phyloP scores from a whole-genome alignment of 1,140 invertebrate genomes.

The Hylyphantes graminicola region DNA sequence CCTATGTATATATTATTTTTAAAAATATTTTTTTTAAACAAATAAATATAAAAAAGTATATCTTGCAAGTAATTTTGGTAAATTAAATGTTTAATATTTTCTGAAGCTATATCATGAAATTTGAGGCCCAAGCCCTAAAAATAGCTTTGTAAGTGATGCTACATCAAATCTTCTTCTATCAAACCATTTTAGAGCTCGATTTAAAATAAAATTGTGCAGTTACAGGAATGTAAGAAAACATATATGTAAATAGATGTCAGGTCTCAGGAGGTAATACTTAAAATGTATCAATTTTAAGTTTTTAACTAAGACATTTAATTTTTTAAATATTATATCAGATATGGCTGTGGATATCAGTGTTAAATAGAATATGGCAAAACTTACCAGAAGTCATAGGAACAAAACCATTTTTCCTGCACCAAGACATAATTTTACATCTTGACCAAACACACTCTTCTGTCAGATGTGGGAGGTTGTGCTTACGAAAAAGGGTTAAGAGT shows the following conservation, averaged over 20 bases:
- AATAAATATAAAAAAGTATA: background rate
- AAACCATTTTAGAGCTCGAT: too few relatives aligned
- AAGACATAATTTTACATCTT: slow-evolving; percentile 70
- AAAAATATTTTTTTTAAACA: background rate
- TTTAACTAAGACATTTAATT: too few relatives aligned
- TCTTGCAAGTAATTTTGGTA: too few relatives aligned
- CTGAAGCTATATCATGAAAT: too few relatives aligned
- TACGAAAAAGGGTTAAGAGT: slow-evolving; percentile 66
- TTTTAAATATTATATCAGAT: too few relatives aligned
- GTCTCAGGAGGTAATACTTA: background rate
- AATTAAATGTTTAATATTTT: too few relatives aligned
- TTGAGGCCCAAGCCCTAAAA: too few relatives aligned
- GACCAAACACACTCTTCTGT: slow-evolving; percentile 68
- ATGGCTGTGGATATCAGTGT: background rate
- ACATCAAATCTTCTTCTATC: too few relatives aligned
- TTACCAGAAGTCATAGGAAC: slow-evolving; percentile 64
- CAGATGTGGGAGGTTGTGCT: slow-evolving; percentile 62
- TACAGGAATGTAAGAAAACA: background rate
- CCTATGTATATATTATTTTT: too few relatives aligned
- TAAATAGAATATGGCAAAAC: background rate
- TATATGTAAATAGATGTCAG: background rate
- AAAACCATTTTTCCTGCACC: slow-evolving; percentile 71
- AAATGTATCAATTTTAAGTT: too few relatives aligned
- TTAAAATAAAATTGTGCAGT: too few relatives aligned
- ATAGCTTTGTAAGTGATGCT: too few relatives aligned